A percentile compares a stretch with the other conserved stretches of the same genome.
Evolutionary conservation across 1,140 invertebrate genomes (phyloP).

Genomic region (Rhopalosiphum padi): DNA sequence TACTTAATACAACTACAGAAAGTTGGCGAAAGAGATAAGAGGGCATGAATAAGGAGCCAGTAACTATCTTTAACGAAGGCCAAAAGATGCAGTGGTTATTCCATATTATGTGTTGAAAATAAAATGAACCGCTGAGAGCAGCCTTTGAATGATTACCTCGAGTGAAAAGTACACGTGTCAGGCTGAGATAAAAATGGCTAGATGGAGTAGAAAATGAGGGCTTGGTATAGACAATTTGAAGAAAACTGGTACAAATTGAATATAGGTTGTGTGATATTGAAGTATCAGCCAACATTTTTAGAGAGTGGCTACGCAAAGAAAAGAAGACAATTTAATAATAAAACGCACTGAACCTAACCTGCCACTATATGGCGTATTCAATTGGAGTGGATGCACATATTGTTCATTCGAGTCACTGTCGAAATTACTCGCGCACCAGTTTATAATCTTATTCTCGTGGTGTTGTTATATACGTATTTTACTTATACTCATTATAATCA

Average conservation of each 20-base stretch:
- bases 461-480: neutral
- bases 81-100: neutral
- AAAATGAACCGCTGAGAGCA: neutral
- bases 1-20: neutral
- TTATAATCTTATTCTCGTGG: neutral
- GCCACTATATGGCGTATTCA: neutral
- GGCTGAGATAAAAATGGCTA: neutral
- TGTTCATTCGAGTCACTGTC: neutral
- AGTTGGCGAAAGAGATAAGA: neutral
- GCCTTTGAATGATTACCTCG: neutral
- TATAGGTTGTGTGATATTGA: neutral
- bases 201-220: neutral
- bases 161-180: neutral
- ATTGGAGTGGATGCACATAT: neutral
- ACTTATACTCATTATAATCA: neutral
- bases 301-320: no score
- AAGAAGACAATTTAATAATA: neutral
- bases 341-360: neutral
- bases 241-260: neutral
- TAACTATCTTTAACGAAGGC: neutral
- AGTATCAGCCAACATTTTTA: neutral
- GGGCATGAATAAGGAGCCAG: neutral
- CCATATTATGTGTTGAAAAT: neutral
- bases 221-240: neutral
- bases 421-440: neutral